Conservation (phyloP, 2,888 invertebrate species). For the Caenorhabditis becei region DNA sequence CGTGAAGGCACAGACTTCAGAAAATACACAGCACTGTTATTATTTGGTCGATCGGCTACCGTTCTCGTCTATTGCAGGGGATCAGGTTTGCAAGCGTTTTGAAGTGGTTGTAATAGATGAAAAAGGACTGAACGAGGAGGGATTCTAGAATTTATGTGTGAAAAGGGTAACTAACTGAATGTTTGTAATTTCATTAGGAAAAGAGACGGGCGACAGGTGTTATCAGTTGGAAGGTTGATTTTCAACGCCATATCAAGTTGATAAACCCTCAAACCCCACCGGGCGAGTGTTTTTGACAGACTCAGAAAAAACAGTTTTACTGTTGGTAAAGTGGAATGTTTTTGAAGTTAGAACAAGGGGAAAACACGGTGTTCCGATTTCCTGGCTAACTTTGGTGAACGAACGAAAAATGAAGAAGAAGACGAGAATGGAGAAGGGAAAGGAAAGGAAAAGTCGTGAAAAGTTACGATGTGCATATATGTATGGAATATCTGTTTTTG, state of each 20-base stretch:
- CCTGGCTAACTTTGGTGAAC: background rate
- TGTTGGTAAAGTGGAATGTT: background rate
- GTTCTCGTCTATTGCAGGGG: constrained; percentile 16
- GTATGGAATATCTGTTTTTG: constrained; percentile 20
- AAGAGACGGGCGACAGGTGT: constrained; percentile 2
- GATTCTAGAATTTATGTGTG: background rate
- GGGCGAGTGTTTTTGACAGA: constrained; percentile 19
- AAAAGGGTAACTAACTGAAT: background rate
- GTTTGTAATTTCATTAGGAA: constrained; percentile 2
- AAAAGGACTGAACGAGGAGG: background rate
- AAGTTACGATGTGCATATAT: constrained; percentile 50
- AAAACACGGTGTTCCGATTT: background rate
- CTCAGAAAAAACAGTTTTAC: background rate
- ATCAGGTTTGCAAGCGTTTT: background rate
- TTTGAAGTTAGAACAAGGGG: background rate
- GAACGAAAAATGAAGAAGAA: background rate
- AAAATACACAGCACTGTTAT: constrained; percentile 38
- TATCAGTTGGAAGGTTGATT: constrained; percentile 15
- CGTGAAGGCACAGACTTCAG: constrained; percentile 15
- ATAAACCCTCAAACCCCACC: no score
- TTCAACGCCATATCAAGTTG: constrained; percentile 22
- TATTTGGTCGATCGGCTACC: constrained; percentile 32
- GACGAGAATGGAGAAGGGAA: background rate
- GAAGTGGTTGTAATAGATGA: constrained; percentile 7
- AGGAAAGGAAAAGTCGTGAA: constrained; percentile 25